Evolutionary conservation across 2,113 vertebrate genomes (phyloP), one percentile per base, ranked within the genome.

Genomic region (Picathartes gymnocephalus): DNA sequence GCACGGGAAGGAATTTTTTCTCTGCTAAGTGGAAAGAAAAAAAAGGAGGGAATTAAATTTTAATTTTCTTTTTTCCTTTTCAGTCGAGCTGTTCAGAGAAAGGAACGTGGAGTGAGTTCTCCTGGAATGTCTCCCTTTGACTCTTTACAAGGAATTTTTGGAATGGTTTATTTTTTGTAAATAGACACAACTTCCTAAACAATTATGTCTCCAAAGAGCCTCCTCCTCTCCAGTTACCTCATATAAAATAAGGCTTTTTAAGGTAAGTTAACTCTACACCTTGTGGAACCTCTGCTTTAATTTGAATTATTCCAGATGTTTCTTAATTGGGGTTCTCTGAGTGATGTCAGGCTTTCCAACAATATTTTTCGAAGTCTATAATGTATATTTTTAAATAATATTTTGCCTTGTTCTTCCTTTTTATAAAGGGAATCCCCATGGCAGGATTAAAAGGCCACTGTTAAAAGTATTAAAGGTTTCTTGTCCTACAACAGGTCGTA

Each of bases 1-100:
- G 8, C 2, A 7, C 0, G 4, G 23, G 40, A 40, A 74, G 10
- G 57, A n/a, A 37, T 69, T 88, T 73, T 47, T 23, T 40, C 44
- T 42, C 23, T 40, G 44, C 13, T 25, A 11, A 65, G 27, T 30
- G 24, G 13, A 27, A 9, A 11, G 11, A 16, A 48, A 56, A 21
- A 20, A 7, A 17, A 6, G 4, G 3, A 2, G 2, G 9, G 10
- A 10, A n/a, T 21, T 24, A 4, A 57, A 17, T n/a, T 35, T 48
- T 5, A 6, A 24, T 18, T 66, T 28, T 17, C 11, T 35, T 39
- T 70, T 13, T 17, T 6, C 35, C 3, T 23, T 88, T 50, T 48
- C 15, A 37, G 40, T 22, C 24, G 13, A 60, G 24, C 45, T 24
- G 4, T 40, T 77, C 37, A 16, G 50, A 64, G 68, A 40, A 61